A percentile compares a stretch with the other conserved stretches of the same genome.
phyloP scores from a whole-genome alignment of 2,888 invertebrate genomes.

The Tiliacea citrago region DNA sequence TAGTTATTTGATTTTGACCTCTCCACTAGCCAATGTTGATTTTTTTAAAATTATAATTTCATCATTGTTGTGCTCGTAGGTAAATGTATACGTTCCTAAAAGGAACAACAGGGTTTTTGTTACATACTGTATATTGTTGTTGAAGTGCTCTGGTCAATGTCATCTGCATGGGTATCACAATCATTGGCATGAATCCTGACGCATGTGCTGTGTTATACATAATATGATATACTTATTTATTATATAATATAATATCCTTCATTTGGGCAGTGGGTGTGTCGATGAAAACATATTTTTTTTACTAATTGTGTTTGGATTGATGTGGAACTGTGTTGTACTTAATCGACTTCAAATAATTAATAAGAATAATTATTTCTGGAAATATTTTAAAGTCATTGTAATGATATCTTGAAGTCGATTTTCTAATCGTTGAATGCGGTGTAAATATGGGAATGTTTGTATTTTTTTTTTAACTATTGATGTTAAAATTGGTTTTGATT shows the following conservation, averaged over 20 bases:
- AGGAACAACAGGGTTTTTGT: too few species aligned
- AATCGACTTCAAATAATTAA: conserved; percentile 61
- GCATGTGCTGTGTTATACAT: conserved; percentile 81
- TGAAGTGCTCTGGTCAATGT: conserved; percentile 78
- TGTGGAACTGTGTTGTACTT: conserved; percentile 47
- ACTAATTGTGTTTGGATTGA: conserved; percentile 28
- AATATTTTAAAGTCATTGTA: conserved; percentile 5
- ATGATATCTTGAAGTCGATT: conserved; percentile 66
- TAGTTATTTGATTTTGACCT: too few species aligned
- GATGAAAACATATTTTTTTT: conserved; percentile 36
- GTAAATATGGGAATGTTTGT: conserved; percentile 59
- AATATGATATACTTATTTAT: conserved; percentile 38
- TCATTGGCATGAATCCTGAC: conserved; percentile 77
- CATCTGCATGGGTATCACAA: conserved; percentile 77
- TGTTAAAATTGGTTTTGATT: conserved; percentile 53
- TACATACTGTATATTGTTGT: too few species aligned
- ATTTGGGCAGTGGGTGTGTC: conserved; percentile 58
- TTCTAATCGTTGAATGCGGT: conserved; percentile 49
- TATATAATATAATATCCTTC: conserved; percentile 39
- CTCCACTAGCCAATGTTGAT: too few species aligned
- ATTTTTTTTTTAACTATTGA: conserved; percentile 30
- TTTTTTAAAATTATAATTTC: too few species aligned
- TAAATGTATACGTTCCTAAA: too few species aligned
- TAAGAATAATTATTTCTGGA: background rate
- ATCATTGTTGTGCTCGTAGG: too few species aligned